Evolutionary conservation across 2,113 vertebrate genomes (phyloP).

Genomic region (Isurus oxyrinchus): DNA sequence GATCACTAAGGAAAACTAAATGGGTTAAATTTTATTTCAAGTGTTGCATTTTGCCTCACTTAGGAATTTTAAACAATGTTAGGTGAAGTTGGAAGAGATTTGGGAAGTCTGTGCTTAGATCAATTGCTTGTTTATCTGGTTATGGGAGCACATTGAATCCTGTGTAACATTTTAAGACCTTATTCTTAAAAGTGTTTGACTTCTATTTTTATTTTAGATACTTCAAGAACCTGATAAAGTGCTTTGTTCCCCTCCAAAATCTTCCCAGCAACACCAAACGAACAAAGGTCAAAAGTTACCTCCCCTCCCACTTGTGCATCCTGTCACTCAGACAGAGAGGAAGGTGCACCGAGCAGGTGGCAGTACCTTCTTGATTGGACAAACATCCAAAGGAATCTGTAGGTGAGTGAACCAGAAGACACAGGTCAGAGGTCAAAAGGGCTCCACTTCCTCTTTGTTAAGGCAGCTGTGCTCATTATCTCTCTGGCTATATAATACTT

Average conservation of each 20-base stretch:
- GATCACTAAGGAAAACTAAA: not conserved
- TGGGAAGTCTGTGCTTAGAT: not conserved
- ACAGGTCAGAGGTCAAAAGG: not conserved
- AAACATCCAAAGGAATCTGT: conserved; percentile 67
- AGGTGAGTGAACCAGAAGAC: conserved; percentile 57
- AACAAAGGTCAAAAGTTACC: not conserved
- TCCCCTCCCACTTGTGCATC: conserved; percentile 51
- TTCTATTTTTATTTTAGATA: not conserved
- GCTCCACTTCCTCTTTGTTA: not conserved
- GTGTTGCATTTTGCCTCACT: not conserved
- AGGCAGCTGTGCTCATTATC: conserved; percentile 2
- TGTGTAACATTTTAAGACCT: not conserved
- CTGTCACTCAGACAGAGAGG: conserved; percentile 62
- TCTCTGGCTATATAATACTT: not conserved
- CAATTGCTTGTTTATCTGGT: not conserved
- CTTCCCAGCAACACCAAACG: not conserved
- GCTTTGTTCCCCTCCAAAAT: not conserved
- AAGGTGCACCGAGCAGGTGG: conserved; percentile 52
- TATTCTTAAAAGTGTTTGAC: not conserved
- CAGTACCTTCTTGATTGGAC: conserved; percentile 68
- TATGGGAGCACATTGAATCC: not conserved
- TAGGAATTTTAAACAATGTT: not conserved
- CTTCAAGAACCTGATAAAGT: not conserved
- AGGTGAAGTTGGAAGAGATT: not conserved
- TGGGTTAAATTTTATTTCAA: not conserved